Base-by-base conservation (phyloP, 1,140 invertebrate species). In the Cydia pomonella region DNA sequence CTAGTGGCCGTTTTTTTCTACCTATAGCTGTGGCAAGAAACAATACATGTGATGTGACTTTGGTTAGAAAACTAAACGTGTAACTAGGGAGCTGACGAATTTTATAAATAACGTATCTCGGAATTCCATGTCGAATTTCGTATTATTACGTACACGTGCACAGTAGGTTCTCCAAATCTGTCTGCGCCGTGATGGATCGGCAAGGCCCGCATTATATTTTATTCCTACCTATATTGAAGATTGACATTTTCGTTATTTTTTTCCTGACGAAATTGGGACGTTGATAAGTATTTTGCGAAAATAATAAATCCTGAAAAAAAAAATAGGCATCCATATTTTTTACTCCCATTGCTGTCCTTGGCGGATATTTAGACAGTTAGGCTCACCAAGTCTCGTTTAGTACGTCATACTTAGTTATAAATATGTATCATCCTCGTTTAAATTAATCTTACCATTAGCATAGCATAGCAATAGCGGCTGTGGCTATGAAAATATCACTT, bases 161-260 rank as follows among this genome's bases (percentile, higher is more conserved):
- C 64, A 23, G 38, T 64, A 27, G 69, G 72, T 77, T 75, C 72
- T 79, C 80, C 64, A 82, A 82, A 80, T 80, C 77, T 79, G 81
- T 79, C 74, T 33, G 59, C 72, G 21, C 27, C 64, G 72, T 83
- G 82, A 83, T 83, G 73, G 82, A 83, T 83, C 81, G 78, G 47
- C 71, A 3, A 47, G 21, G 4, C 33, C 69, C 76, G 73, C 74
- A 77, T 75, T 77, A 81, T 75, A 73, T 76, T 81, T 77, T 78
- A 77, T 76, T 59, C 53, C 53, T 59, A 59, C 53, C 79, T 50
- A 66, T 47, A 75, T 73, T 50, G 73, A 72, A 76, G 80, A 81
- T 82, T 83, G 81, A 84, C 83, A 76, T 79, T 80, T 83, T 84
- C 78, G 81, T 80, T 81, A 80, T 66, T 76, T 76, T 63, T 66